Base-by-base conservation (phyloP, 2,113 vertebrate species). In the Mobula birostris region DNA sequence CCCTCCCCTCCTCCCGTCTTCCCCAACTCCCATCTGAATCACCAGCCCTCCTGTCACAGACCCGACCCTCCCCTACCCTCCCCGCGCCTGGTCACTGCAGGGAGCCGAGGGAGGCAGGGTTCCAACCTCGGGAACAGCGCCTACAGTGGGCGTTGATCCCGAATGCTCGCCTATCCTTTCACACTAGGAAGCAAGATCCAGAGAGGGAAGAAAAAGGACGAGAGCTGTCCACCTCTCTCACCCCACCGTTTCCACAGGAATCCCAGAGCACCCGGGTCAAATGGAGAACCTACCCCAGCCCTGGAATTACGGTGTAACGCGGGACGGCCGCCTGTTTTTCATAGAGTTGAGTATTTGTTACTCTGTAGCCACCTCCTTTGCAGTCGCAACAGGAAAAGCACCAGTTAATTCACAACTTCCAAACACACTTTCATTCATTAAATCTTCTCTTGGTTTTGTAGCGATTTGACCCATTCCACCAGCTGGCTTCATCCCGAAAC, bases 251-350 rank as follows among this genome's bases (percentile, higher is more conserved):
- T 8, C 8, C 63, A 8, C 63, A 8, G 63, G 63, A 14, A 66
- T 66, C 63, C 63, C 8, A 14, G 8, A 66, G 78, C 94, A 94
- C 80, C 4, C 1, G 58, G 29, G 94, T 88, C 94, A 80, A 95
- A 97, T 97, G 87, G 97, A 96, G 95, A 96, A 96, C 95, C 94
- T 97, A 96, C 97, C 96, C 0, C 96, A 97, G 95, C 95, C 95
- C 40, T 97, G 97, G 97, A 97, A 96, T 36, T 97, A 97, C 15
- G 97, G 97, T 12, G 97, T 97, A 5, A 97, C 96, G 93, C 70
- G 95, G 70, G 97, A 96, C 0, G 97, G 97, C 0, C 94, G 96
- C 1, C 21, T 97, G 96, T 97, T 97, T 96, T 97, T 97, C 96
- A 95, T 97, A 96, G 94, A 97, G 97, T 97, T 92, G 97, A 0